Base-by-base conservation (phyloP, 92 coral and sea anemone species). In the Actinostola sp. region DNA sequence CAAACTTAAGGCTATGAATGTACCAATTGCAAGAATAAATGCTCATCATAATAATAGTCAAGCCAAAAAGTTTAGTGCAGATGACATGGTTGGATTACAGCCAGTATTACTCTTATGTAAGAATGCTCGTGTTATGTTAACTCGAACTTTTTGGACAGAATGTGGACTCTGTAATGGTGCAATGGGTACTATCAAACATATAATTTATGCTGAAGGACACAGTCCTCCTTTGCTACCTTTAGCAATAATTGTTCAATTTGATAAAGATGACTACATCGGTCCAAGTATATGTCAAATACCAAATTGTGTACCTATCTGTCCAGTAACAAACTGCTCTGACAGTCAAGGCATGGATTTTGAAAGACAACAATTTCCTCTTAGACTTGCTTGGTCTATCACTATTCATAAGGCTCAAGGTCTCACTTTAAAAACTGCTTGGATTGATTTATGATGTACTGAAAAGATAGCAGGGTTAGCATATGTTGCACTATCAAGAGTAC, bases 121-220 rank as follows among this genome's bases (percentile, higher is more conserved):
- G 66, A 30, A 73, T 21, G 82, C 82, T 36, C 55, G 82, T 44
- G 89, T 84, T 1, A 73, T 79, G 85, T 66, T 84, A 45, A 84
- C 82, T 32, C 31, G 82, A 21, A 85, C 79, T 19, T 49, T 85
- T 16, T 85, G 82, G 81, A 73, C 90, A 50, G 45, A 55, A 1
- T 66, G 30, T 7, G 89, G 89, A 45, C 77, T 84, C 24, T 85
- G 86, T 15, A 85, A 80, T 79, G 86, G 82, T 21, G 43, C 89
- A 51, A 66, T 85, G 73, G 78, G 86, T 34, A 85, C 78, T 56
- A 60, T 63, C 28, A 19, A 15, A 3, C 75, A 83, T 61, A 42
- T 57, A 2, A 71, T 78, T 63, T 78, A 26, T 63, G 67, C 60
- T n/a, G 61, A 70, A 42, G 41, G 49, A 34, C 80, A 78, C 19